Evolutionary conservation across 2,113 vertebrate species (phyloP).

Genomic region (Xenopus borealis): DNA sequence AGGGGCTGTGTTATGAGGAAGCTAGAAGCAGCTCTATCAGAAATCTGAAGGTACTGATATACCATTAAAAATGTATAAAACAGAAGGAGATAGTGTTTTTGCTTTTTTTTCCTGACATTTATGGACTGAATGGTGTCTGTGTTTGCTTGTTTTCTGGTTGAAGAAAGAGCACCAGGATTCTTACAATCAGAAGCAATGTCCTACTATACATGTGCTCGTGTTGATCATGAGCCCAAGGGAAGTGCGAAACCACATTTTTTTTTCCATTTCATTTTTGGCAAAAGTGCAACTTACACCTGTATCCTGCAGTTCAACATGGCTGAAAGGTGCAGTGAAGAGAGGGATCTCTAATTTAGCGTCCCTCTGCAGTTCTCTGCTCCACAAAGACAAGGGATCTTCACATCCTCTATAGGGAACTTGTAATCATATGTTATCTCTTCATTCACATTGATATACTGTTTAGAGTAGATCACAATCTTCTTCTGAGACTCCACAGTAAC

Average conservation of each 20-base stretch:
- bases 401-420: conserved; percentile 98
- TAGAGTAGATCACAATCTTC: conserved; percentile 98
- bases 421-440: conserved; percentile 99
- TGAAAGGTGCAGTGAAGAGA: conserved; percentile 56
- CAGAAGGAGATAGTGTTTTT: conserved; percentile 57
- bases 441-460: conserved; percentile 92
- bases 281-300: conserved; percentile 62
- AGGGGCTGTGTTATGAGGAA: conserved; percentile 48
- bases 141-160: conserved; percentile 50
- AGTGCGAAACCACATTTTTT: conserved; percentile 51
- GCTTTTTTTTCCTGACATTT: conserved; percentile 20
- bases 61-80: conserved; percentile 38
- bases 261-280: conserved; percentile 56
- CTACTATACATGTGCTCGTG: conserved; percentile 59
- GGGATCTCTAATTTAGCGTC: conserved; percentile 83
- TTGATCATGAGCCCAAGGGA: conserved; percentile 56
- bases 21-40: conserved; percentile 71
- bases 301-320: conserved; percentile 54
- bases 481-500: conserved; percentile 97
- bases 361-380: conserved; percentile 97
- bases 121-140: conserved; percentile 63
- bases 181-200: conserved; percentile 65
- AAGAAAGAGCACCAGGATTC: conserved; percentile 89
- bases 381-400: conserved; percentile 96
- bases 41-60: conserved; percentile 55